These are phyloP conservation scores for Drosophila hawaiiensis DNA, from an alignment of 2,888 invertebrate genomes.

Conservation along the genomic window DNA sequence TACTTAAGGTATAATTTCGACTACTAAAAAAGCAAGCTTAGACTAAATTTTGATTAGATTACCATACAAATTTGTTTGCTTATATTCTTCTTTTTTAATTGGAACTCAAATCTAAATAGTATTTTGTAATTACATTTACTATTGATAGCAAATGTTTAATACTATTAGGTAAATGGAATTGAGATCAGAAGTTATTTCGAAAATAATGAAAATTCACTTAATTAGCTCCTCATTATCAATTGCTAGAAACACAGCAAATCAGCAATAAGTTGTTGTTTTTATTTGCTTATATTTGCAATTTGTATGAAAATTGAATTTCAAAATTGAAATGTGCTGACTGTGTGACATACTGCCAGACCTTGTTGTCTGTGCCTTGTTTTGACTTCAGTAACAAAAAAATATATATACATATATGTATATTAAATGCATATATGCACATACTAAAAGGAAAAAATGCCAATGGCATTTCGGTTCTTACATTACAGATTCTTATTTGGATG, in stretches of 20 bases:
- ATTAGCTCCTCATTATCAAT: background rate
- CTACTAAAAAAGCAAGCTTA: background rate
- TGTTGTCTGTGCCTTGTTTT: conserved; percentile 38
- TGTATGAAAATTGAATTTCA: background rate
- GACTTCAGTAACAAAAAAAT: conserved; percentile 8
- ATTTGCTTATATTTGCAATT: background rate
- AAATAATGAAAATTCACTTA: background rate
- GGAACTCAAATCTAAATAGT: background rate
- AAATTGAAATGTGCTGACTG: conserved; percentile 17
- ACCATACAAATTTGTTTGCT: background rate
- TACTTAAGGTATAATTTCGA: background rate
- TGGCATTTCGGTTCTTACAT: conserved; percentile 48
- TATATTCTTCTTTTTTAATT: background rate
- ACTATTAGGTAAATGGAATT: background rate
- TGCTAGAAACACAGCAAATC: background rate
- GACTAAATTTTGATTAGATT: background rate
- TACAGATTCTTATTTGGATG: conserved; percentile 55
- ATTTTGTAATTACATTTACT: background rate
- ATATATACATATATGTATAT: conserved; percentile 8
- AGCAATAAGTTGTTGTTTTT: background rate
- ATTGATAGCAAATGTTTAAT: background rate
- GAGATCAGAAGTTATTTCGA: background rate
- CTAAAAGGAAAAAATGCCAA: conserved; percentile 28
- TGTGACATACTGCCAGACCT: conserved; percentile 27
- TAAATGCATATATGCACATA: conserved; percentile 36